Base-by-base conservation (phyloP, 2,113 vertebrate species). In the Muntiacus reevesi region DNA sequence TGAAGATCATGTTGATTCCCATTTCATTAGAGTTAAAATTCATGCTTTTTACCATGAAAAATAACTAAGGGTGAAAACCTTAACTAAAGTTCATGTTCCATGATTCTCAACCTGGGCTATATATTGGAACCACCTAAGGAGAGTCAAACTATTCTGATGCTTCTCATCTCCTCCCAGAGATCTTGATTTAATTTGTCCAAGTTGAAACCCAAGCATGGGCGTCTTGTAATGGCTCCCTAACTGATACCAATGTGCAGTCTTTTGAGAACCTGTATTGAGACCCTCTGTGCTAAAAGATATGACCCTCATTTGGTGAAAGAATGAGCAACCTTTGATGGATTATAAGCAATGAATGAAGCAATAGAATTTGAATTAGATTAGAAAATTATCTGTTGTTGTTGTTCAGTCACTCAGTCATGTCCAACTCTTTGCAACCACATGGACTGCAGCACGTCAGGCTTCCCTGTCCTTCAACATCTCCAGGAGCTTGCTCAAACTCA, bases 171-270 rank as follows among this genome's bases (percentile, higher is more conserved):
- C 17, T 60, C 4, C 5, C 84, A 60, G 15, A 90, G 57, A 19
- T 45, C 5, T 36, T 78, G 30, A 50, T 21, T 89, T 57, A 45
- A 87, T 27, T 89, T 11, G 8, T 43, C 6, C 40, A 19, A n/a
- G 2, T 12, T 92, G 33, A 6, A 9, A 2, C 11, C 45, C 11
- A 30, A 89, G 11, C 8, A 87, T 6, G 19, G 11, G 11, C 2
- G 40, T 76, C 47, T 33, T 79, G 16, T 79, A 57, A 21, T 23
- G 64, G 45, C 9, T 89, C 15, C n/a, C 19, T 23, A 52, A 9
- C 8, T 40, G 11, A 50, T 43, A 8, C 0, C 5, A 25, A n/a
- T 13, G 3, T 89, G 5, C 2, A 33, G 7, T 5, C 10, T 19
- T 28, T 13, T 87, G 9, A 85, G 36, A 82, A 67, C 11, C 36